phyloP scores from a whole-genome alignment of 2,113 vertebrate species.

The Pandion haliaetus region DNA sequence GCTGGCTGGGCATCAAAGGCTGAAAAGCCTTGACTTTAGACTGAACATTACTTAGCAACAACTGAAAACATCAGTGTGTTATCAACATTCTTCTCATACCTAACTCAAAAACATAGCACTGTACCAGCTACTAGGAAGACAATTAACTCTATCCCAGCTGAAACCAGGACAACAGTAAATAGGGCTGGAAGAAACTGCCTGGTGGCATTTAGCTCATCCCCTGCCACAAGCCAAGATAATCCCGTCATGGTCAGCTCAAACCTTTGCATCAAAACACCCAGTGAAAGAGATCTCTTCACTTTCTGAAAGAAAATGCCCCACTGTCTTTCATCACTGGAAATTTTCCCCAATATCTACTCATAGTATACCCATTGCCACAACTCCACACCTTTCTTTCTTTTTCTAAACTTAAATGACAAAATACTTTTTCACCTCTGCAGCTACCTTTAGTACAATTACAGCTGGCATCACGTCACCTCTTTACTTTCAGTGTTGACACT shows the following conservation, averaged over 20 bases:
- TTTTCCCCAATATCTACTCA: not conserved
- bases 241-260: not conserved
- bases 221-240: not conserved
- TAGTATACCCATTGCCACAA: not conserved
- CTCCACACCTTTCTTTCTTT: not conserved
- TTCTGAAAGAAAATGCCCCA: not conserved
- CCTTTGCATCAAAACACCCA: not conserved
- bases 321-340: rapidly evolving
- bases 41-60: no score
- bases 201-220: not conserved
- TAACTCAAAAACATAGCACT: no score
- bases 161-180: no score
- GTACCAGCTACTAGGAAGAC: no score
- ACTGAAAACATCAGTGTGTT: no score
- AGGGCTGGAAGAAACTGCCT: not conserved
- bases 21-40: no score
- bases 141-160: no score
- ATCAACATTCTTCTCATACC: no score
- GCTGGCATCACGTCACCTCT: not conserved
- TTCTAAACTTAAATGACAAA: not conserved
- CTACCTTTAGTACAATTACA: not conserved
- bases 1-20: no score
- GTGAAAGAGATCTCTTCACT: not conserved
- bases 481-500: not conserved
- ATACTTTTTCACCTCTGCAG: not conserved